Conservation (phyloP, 2,113 vertebrate genomes). For the Elaphurus davidianus region DNA sequence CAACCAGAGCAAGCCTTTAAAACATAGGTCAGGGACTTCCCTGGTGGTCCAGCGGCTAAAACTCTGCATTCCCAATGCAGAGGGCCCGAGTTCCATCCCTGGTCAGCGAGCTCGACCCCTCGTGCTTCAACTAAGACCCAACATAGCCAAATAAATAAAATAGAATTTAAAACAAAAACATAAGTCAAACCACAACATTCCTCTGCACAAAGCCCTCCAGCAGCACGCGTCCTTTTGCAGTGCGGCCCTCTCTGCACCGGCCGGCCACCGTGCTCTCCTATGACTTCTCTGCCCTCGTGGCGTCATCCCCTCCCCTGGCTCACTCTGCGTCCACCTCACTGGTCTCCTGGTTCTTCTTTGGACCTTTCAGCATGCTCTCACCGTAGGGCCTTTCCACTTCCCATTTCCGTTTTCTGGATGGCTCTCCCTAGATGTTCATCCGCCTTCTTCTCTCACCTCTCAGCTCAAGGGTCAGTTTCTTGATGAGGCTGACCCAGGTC, state of each 20-base stretch:
- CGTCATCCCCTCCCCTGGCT: not conserved
- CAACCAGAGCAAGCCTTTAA: not conserved
- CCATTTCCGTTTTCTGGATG: not conserved
- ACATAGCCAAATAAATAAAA: not conserved
- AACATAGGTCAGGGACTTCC: not conserved
- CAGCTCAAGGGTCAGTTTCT: not conserved
- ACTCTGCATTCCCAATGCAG: not conserved
- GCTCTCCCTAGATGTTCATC: not conserved
- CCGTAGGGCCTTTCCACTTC: not conserved
- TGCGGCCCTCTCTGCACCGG: fast-evolving
- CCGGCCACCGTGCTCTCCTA: fast-evolving
- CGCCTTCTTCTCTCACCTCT: not conserved
- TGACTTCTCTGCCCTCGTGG: too few relatives aligned
- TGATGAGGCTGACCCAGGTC: not conserved
- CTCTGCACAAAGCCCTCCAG: not conserved
- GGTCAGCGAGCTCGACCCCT: not conserved
- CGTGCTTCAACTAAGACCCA: not conserved
- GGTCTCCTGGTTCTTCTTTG: not conserved
- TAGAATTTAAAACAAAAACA: not conserved
- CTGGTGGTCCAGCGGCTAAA: not conserved
- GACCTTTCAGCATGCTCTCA: not conserved
- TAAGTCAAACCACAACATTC: not conserved
- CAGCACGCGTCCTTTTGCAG: not conserved
- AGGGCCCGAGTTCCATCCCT: not conserved
- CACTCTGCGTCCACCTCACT: fast-evolving